Evolutionary conservation across 1,140 invertebrate genomes (phyloP), one percentile per base, ranked within the genome.

Genomic region (Maniola jurtina): DNA sequence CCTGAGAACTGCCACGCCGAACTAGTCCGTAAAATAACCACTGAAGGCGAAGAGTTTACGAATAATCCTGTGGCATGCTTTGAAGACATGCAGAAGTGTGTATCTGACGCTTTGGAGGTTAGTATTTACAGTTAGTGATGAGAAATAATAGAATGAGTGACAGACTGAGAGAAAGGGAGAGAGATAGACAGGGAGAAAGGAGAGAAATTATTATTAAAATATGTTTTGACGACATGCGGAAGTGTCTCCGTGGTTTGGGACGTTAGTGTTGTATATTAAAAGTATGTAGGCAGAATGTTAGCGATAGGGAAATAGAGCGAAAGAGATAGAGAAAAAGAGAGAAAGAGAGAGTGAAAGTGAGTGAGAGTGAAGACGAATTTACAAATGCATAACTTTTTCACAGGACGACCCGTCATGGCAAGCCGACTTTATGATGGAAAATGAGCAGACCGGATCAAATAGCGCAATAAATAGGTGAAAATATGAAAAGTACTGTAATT

Each of bases 11-110:
- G 81, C 56, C 75, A 88, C 52, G 71, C 82, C 3, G 84, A 86
- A 2, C 61, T 89, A 0, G 86, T 89, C 13, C 73, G 88, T 25
- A 86, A 84, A 34, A 88, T 90, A 52, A 90, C 86, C 14, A 88
- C 82, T 0, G 86, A 90, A 11, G 85, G 85, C 0, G 86, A 84
- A 33, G 84, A 89, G 40, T 90, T 90, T 54, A 78, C 79, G 0
- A 83, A 71, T 25, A 89, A 82, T 36, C 88, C 93, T 52, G 95
- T 96, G 71, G 91, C 89, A 5, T 97, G 96, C 93, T 98, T 99
- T 90, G 97, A 98, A 86, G 95, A 97, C 63, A 92, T 97, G 10
- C 95, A 97, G 86, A 87, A 92, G 61, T 93, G 92, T 56, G 93
- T 96, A 34, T 94, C 94, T 60, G 94, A 94, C 15, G 95, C 94